Percentiles rank a stretch among this genome's conserved stretches.
Evolutionary conservation across 1,140 invertebrate species (phyloP).

Genomic region (Orius laevigatus): DNA sequence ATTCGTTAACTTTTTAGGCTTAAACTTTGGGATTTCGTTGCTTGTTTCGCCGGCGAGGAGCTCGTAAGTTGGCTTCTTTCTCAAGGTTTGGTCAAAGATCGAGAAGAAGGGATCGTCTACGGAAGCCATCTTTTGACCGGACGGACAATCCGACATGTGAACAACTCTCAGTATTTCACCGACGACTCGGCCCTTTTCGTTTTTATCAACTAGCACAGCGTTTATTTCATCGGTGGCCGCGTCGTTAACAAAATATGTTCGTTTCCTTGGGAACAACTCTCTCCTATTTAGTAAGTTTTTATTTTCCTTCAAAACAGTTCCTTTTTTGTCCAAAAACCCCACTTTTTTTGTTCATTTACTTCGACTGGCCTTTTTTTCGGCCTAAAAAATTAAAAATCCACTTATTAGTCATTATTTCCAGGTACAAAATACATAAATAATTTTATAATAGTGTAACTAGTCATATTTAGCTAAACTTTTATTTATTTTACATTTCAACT

Average conservation of each 20-base stretch:
- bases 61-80: constrained; percentile 74
- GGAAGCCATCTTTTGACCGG: constrained; percentile 69
- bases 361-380: neutral
- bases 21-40: constrained; percentile 51
- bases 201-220: constrained; percentile 11
- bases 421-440: no score
- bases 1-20: constrained; percentile 31
- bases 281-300: neutral
- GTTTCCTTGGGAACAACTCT: neutral
- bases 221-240: constrained; percentile 1
- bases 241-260: neutral
- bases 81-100: constrained; percentile 55
- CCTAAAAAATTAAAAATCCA: neutral
- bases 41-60: constrained; percentile 66
- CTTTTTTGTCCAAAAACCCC: neutral
- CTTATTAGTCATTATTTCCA: neutral
- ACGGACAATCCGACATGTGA: constrained; percentile 64
- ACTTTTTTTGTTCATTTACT: neutral
- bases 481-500: no score
- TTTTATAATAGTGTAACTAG: no score
- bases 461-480: no score
- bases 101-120: constrained; percentile 61
- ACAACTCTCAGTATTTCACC: constrained; percentile 59
- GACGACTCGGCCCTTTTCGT: constrained; percentile 15
- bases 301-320: neutral